Evolutionary conservation across 1,140 invertebrate species (phyloP).

Genomic region (Psix sp.): DNA sequence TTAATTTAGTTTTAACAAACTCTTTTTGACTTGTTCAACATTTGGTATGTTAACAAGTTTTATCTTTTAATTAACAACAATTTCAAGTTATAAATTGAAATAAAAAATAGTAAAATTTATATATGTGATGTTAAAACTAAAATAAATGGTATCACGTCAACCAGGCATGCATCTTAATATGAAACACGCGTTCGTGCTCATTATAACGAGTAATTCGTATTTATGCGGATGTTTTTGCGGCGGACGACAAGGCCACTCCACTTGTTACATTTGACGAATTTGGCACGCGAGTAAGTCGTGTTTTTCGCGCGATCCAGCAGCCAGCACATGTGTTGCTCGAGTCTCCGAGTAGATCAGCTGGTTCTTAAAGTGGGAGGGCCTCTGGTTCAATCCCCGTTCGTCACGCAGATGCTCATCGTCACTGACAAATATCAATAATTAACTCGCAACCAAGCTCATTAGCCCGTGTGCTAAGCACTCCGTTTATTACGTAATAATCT

Average conservation of each 20-base stretch:
- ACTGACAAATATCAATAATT: no score
- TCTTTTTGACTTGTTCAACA: no score
- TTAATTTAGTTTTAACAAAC: no score
- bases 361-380: no score
- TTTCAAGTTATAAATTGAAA: no score
- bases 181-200: slow-evolving; percentile 30
- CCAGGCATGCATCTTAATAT: slow-evolving; percentile 32
- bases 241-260: slow-evolving; percentile 30
- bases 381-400: no score
- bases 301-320: slow-evolving; percentile 16
- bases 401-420: no score
- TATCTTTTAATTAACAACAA: no score
- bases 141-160: neutral
- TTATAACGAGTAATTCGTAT: slow-evolving; percentile 37
- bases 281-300: slow-evolving; percentile 29
- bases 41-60: no score
- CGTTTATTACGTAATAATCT: slow-evolving; percentile 28
- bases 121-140: slow-evolving; percentile 3
- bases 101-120: slow-evolving; percentile 13
- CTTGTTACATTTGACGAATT: slow-evolving; percentile 45
- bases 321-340: slow-evolving; percentile 9
- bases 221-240: slow-evolving; percentile 47
- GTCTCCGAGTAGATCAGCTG: no score
- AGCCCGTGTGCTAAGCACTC: slow-evolving; percentile 16
- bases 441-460: no score